These are phyloP conservation scores for Pelagia noctiluca DNA, from an alignment of 30 jellyfish, hydroid and myxozoan species.

Conservation along the genomic window DNA sequence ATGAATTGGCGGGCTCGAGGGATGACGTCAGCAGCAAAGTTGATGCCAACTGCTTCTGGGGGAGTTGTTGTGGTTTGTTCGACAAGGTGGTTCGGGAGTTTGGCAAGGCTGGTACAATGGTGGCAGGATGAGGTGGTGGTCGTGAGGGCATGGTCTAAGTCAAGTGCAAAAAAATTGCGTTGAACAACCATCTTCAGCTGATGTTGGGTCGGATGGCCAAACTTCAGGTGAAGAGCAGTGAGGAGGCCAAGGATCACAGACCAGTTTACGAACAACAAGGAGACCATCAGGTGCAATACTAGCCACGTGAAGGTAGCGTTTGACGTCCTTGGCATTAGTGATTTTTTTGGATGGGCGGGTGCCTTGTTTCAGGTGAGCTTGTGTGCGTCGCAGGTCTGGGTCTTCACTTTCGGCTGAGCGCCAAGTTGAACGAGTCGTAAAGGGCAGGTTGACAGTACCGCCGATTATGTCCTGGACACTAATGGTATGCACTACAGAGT, in stretches of 20 bases:
- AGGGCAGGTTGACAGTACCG: no score
- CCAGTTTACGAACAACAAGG: constrained; percentile 8
- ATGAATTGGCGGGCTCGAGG: constrained; percentile 41
- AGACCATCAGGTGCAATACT: constrained; percentile 4
- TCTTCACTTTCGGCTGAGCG: no score
- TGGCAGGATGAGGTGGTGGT: constrained; percentile 33
- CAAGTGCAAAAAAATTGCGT: no score
- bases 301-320: background rate
- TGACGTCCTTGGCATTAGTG: background rate
- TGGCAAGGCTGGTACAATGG: constrained; percentile 11
- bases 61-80: constrained; percentile 11
- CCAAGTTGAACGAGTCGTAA: no score
- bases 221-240: no score
- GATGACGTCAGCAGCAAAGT: constrained; percentile 62
- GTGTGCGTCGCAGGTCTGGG: no score
- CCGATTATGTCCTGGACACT: no score
- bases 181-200: no score
- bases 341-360: no score
- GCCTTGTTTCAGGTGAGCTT: no score
- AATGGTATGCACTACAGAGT: no score
- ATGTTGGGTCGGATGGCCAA: no score
- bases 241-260: constrained; percentile 39
- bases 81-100: constrained; percentile 7
- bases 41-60: constrained; percentile 45
- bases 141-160: background rate